Percentiles rank a stretch among this genome's conserved stretches.
Conservation (phyloP, 30 jellyfish, hydroid and myxozoan genomes). For the Calvadosia cruxmelitensis region DNA sequence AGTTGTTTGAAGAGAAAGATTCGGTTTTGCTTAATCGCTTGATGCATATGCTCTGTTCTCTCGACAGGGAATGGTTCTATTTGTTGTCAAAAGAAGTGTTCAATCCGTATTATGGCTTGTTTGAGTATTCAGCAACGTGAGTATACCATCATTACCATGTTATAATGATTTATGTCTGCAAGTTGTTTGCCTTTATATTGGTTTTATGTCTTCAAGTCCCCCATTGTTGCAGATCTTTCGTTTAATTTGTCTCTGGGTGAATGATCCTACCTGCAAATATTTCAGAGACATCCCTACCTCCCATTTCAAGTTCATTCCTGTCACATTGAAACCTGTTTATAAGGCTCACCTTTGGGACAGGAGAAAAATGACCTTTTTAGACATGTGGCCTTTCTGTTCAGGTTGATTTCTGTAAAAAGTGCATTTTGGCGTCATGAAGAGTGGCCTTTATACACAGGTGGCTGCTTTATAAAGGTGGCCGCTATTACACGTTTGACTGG, state of each 20-base stretch:
- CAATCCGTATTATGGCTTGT: constrained; percentile 92
- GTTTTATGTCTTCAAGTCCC: background rate
- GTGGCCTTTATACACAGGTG: no score
- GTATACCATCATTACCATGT: constrained; percentile 3
- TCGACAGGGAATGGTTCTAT: constrained; percentile 94
- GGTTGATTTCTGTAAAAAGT: no score
- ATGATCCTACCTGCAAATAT: background rate
- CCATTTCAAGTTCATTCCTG: no score
- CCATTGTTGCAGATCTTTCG: background rate
- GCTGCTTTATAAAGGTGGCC: no score
- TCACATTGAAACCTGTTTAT: no score
- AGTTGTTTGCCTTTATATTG: no score
- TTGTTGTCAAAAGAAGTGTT: constrained; percentile 76
- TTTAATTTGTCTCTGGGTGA: background rate
- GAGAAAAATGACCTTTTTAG: no score
- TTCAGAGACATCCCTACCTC: background rate
- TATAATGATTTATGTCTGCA: background rate
- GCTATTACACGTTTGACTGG: no score
- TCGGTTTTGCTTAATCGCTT: background rate
- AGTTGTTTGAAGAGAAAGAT: no score
- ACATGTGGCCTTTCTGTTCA: no score
- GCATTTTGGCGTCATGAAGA: no score
- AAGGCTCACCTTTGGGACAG: no score
- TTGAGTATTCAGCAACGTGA: constrained; percentile 97
- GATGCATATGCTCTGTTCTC: background rate